phyloP scores from a whole-genome alignment of 2,113 vertebrate genomes.

The Agapornis roseicollis region DNA sequence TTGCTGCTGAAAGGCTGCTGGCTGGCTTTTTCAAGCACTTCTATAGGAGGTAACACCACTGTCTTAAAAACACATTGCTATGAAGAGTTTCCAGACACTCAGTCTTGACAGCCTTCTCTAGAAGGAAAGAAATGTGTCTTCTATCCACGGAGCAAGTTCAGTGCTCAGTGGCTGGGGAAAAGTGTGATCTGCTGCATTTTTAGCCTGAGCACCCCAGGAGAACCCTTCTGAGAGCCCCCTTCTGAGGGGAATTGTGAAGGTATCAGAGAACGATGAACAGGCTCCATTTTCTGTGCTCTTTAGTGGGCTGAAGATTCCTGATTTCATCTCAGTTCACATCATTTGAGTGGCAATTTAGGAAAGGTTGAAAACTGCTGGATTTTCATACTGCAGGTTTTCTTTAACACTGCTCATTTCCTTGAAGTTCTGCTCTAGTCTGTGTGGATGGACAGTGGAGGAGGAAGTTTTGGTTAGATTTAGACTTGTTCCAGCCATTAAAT shows the following conservation, averaged over 20 bases:
- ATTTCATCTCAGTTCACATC: not conserved
- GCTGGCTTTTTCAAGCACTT: not conserved
- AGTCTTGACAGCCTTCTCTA: not conserved
- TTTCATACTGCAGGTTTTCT: not conserved
- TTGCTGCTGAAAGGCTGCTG: not conserved
- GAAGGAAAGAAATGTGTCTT: not conserved
- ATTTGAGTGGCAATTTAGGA: not conserved
- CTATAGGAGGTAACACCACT: not conserved
- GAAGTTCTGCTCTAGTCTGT: not conserved
- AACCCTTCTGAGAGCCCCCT: not conserved
- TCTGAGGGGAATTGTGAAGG: not conserved
- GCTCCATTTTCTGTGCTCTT: not conserved
- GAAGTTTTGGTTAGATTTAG: conserved; percentile 36
- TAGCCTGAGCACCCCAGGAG: not conserved
- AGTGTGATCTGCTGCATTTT: not conserved
- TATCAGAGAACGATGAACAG: not conserved
- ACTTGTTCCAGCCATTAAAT: conserved; percentile 45
- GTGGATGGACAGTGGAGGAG: not conserved
- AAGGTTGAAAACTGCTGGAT: not conserved
- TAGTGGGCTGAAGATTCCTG: not conserved
- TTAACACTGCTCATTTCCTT: not conserved
- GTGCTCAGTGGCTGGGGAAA: not conserved
- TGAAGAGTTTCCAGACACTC: not conserved
- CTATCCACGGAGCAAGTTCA: not conserved
- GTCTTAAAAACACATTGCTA: not conserved